A percentile compares a stretch with the other conserved stretches of the same genome.
Conservation (phyloP, 64 coral and sea anemone species). For the Stylophora pistillata region DNA sequence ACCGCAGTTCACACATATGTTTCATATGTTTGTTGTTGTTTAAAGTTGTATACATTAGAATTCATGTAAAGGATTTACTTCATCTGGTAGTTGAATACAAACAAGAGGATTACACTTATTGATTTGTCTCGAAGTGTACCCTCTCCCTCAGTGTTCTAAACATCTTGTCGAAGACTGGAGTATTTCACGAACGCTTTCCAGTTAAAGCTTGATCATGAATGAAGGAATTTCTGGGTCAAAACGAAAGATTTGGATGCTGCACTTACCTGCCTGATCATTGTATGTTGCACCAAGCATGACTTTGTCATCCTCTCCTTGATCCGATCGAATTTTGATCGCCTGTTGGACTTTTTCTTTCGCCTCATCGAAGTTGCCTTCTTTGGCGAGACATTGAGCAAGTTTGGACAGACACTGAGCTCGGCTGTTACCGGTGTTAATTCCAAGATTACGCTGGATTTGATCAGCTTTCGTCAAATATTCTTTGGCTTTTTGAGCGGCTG, state of each 20-base stretch:
- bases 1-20: too few relatives aligned
- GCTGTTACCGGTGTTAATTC: background rate
- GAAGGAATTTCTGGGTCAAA: too few relatives aligned
- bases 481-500: constrained; percentile 15
- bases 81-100: background rate
- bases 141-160: background rate
- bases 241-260: too few relatives aligned
- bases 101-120: background rate
- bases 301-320: background rate
- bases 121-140: too few relatives aligned
- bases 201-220: too few relatives aligned
- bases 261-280: constrained; percentile 38
- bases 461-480: constrained; percentile 2
- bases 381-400: constrained; percentile 17
- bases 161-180: too few relatives aligned
- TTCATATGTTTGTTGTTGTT: too few relatives aligned
- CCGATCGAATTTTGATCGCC: background rate
- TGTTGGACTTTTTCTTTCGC: background rate
- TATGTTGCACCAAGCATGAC: constrained; percentile 34
- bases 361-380: background rate
- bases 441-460: background rate
- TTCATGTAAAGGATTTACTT: too few relatives aligned
- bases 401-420: constrained; percentile 17
- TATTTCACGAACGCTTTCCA: too few relatives aligned
- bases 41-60: too few relatives aligned